Evolutionary conservation across 2,888 invertebrate species (phyloP).

Genomic region (Protodeltote pygarga): DNA sequence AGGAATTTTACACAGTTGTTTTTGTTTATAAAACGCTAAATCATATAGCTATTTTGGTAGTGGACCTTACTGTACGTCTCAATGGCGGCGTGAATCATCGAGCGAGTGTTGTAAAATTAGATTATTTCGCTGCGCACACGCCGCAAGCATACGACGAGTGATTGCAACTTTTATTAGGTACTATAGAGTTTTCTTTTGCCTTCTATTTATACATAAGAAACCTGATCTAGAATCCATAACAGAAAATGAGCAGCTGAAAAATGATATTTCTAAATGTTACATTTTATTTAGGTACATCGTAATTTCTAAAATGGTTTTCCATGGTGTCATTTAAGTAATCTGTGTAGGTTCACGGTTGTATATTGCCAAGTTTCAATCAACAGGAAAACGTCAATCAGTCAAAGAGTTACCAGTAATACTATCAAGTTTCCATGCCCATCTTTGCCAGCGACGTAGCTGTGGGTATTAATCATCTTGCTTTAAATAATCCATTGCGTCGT

Average conservation of each 20-base stretch:
- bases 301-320: slow-evolving; percentile 1
- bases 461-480: slow-evolving; percentile 22
- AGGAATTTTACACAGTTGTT: slow-evolving; percentile 39
- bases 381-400: slow-evolving; percentile 30
- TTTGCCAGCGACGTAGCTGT: slow-evolving; percentile 19
- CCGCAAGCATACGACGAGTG: slow-evolving; percentile 36
- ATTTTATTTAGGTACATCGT: slow-evolving; percentile 7
- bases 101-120: slow-evolving; percentile 69
- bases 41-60: slow-evolving; percentile 62
- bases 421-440: slow-evolving; percentile 40
- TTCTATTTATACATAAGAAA: slow-evolving; percentile 38
- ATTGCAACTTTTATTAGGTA: slow-evolving; percentile 54
- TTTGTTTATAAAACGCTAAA: slow-evolving; percentile 67
- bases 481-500: slow-evolving; percentile 26
- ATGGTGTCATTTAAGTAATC: slow-evolving; percentile 11
- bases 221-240: slow-evolving; percentile 26
- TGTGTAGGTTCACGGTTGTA: slow-evolving; percentile 20
- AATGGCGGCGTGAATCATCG: slow-evolving; percentile 73
- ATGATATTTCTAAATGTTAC: slow-evolving; percentile 6
- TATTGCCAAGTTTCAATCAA: slow-evolving; percentile 48
- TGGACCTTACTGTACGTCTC: slow-evolving; percentile 71
- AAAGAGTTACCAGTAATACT: slow-evolving; percentile 14
- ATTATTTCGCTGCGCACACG: slow-evolving; percentile 57
- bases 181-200: slow-evolving; percentile 33
- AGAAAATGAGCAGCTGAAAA: slow-evolving; percentile 7